These are phyloP conservation scores for Porites divaricata DNA, from an alignment of 92 coral and sea anemone genomes.

Conservation along the genomic window DNA sequence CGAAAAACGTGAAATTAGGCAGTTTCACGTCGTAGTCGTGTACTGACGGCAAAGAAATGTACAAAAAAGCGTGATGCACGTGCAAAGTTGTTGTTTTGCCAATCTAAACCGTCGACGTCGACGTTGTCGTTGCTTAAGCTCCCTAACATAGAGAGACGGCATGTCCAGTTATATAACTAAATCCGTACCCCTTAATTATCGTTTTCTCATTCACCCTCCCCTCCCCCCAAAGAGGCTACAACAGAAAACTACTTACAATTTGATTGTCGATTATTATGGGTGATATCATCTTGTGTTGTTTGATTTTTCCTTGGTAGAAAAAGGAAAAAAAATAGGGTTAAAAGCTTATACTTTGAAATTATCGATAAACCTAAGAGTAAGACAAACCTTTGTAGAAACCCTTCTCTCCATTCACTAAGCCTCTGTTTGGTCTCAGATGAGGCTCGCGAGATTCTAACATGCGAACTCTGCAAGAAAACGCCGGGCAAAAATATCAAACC, in stretches of 20 bases:
- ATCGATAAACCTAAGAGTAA: neutral
- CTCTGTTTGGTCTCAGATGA: slow-evolving; percentile 57
- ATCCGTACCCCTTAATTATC: neutral
- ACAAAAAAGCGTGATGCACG: too few relatives aligned
- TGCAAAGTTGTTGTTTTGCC: too few relatives aligned
- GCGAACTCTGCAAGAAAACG: slow-evolving; percentile 32
- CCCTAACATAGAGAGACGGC: too few relatives aligned
- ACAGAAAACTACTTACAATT: slow-evolving; percentile 15
- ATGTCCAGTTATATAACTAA: too few relatives aligned
- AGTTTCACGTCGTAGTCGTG: too few relatives aligned
- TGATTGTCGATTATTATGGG: slow-evolving; percentile 12
- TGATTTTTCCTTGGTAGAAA: slow-evolving; percentile 10
- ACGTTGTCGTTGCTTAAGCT: too few relatives aligned
- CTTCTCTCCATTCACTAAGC: slow-evolving; percentile 45
- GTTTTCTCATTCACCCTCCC: neutral
- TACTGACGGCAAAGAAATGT: too few relatives aligned
- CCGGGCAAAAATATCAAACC: neutral
- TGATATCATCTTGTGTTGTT: slow-evolving; percentile 25
- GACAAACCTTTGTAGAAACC: slow-evolving; percentile 57
- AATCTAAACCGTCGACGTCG: too few relatives aligned
- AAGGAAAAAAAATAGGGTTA: neutral
- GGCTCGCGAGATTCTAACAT: slow-evolving; percentile 62
- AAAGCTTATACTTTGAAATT: neutral
- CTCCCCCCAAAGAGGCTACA: neutral
- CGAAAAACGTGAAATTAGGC: too few relatives aligned